Evolutionary conservation across 30 jellyfish, hydroid and myxozoan genomes (phyloP), one percentile per base, ranked within the genome.

Genomic region (Aurelia coerulea): DNA sequence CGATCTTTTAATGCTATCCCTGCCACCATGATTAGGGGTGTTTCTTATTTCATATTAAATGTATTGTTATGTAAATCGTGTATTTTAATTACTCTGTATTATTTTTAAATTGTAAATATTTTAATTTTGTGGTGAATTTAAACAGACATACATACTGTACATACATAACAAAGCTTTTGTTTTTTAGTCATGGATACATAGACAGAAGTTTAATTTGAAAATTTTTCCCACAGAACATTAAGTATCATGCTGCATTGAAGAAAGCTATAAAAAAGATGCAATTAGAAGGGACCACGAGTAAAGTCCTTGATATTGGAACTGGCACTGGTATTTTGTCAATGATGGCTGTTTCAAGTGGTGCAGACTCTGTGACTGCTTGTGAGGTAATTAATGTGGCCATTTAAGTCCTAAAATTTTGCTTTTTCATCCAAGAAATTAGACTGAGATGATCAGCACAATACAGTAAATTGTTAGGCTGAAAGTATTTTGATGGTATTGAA

Each of bases 291-390:
- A 41, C 29, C 33, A 34, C 58, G 4, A 32, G 78, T 60, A 34
- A 52, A 32, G 97, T 79, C 19, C 87, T 93, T 4, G 98, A 93
- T 62, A 93, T 93, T 69, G 98, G 98, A 18, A 81, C 97, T 35
- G 98, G 98, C 17, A 93, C 96, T 68, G 97, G 98, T 11, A 82
- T 93, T 13, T 60, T 93, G 46, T 86, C 98, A 68, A 93, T 93
- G 98, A 88, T 93, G 98, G 98, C 98, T 32, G 98, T 97, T 15
- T 74, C 63, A 65, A 50, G 85, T 50, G 93, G 90, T 41, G 95
- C 97, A 14, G 69, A 50, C 17, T 12, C 73, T 54, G 98, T 93
- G 3, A 70, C 89, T 2, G 98, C 97, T 11, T 93, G 98, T 81
- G 98, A 93, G 80, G 97, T 89, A 80, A 10, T 54, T 12, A 4